phyloP scores from a whole-genome alignment of 2,113 vertebrate species.

The Haliaeetus leucogaster region DNA sequence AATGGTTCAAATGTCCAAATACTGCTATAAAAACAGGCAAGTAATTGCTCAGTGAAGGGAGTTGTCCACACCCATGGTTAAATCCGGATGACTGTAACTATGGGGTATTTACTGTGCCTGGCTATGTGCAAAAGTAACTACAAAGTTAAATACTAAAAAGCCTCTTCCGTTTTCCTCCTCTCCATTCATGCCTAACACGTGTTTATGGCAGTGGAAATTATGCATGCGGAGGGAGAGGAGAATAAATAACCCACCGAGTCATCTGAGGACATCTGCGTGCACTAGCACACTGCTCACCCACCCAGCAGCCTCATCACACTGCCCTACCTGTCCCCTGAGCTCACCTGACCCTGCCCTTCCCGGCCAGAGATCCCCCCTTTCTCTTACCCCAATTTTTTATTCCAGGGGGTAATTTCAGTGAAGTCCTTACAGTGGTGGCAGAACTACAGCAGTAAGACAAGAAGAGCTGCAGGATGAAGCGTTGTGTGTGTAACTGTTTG shows the following conservation, averaged over 20 bases:
- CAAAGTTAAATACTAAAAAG: neutral
- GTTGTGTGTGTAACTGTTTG: neutral
- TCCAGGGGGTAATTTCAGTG: neutral
- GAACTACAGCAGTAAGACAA: neutral
- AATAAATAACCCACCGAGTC: slow-evolving; percentile 37
- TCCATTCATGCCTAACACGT: neutral
- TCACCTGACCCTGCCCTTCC: neutral
- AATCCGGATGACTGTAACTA: neutral
- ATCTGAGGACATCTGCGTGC: neutral
- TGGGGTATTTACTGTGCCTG: neutral
- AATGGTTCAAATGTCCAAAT: neutral
- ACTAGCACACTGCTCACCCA: neutral
- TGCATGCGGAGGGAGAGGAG: neutral
- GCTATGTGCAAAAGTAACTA: neutral
- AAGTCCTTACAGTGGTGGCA: neutral
- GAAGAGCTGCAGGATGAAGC: neutral
- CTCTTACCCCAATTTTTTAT: neutral
- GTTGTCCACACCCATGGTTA: neutral
- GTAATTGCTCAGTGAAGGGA: neutral
- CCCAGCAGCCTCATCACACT: neutral
- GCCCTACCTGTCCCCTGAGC: neutral
- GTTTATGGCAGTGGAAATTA: slow-evolving; percentile 20
- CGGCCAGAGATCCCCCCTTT: accelerated
- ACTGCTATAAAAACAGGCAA: neutral
- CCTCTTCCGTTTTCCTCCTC: neutral